phyloP scores from a whole-genome alignment of 2,113 vertebrate species.

The Sphyrna mokarran region DNA sequence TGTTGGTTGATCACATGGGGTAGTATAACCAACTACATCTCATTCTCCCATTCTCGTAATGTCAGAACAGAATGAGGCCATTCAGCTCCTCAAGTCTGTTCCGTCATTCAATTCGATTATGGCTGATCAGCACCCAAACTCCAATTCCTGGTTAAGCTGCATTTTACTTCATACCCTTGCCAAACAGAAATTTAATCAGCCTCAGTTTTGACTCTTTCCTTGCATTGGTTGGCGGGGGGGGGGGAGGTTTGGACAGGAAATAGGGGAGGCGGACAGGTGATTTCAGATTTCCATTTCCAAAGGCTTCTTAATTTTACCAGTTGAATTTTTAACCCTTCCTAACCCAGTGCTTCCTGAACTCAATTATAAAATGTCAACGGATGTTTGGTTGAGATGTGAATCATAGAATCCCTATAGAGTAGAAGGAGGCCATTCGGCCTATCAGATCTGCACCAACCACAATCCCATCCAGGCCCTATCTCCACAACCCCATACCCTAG shows the following conservation, averaged over 20 bases:
- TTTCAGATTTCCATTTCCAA: neutral
- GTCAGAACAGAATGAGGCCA: neutral
- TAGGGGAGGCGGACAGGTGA: neutral
- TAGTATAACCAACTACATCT: neutral
- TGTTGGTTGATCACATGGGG: no score
- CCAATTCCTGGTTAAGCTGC: neutral
- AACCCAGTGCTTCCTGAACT: neutral
- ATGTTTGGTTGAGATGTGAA: neutral
- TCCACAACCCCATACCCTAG: no score
- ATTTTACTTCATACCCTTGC: neutral
- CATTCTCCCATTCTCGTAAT: neutral
- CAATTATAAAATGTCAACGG: neutral
- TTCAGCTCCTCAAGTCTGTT: neutral
- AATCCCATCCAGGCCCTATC: no score
- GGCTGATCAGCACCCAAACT: neutral
- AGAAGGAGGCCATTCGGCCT: no score
- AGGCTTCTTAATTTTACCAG: neutral
- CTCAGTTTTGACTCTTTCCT: neutral
- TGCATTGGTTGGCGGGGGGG: no score
- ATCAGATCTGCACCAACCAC: no score
- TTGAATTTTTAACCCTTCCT: neutral
- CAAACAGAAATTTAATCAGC: neutral
- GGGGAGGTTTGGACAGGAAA: no score
- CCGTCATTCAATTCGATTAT: neutral
- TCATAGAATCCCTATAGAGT: no score